Evolutionary conservation across 2,888 invertebrate genomes (phyloP), one percentile per base, ranked within the genome.

Genomic region (Mechanitis mazaeus): DNA sequence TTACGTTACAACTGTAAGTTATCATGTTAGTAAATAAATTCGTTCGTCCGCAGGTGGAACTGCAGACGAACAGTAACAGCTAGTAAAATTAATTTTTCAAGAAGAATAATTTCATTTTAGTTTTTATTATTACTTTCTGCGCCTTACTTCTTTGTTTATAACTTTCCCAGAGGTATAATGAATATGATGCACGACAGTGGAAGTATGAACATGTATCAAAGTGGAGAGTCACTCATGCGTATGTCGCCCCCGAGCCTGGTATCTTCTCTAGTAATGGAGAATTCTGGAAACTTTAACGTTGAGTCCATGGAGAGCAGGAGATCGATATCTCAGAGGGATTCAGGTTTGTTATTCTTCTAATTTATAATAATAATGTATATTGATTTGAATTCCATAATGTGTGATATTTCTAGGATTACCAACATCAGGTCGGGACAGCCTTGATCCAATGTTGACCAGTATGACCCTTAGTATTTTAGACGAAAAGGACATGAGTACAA

Each of bases 171-270:
- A 65, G 84, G 87, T 28, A 79, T 91, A 54, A 75, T 81, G 56
- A 86, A 80, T 66, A 76, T 84, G 55, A 70, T 87, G 72, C 82
- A 82, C 70, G 87, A 88, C 47, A 83, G 87, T 1, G 79, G 83
- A 28, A 89, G 88, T 61, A 76, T 89, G 4, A 85, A 84, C 72
- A 90, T 90, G 89, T 89, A 87, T 67, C 86, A 84, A 66, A 89
- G 88, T 67, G 90, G 89, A 0, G 90, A 89, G 64, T 87, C 85
- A 0, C 74, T 89, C 1, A 87, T 87, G 87, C 72, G 88, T 5
- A 90, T 79, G 92, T 92, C 86, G 0, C 93, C 93, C 0, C 93
- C 93, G 0, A 92, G 92, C 69, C 83, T 93, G 33, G 92, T 92
- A 20, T 92, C 92, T 20, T 93, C 93, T 0, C 69, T 90, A 0